These are phyloP conservation scores for Mellilla xanthometata DNA, from an alignment of 2,888 invertebrate genomes.

Conservation along the genomic window DNA sequence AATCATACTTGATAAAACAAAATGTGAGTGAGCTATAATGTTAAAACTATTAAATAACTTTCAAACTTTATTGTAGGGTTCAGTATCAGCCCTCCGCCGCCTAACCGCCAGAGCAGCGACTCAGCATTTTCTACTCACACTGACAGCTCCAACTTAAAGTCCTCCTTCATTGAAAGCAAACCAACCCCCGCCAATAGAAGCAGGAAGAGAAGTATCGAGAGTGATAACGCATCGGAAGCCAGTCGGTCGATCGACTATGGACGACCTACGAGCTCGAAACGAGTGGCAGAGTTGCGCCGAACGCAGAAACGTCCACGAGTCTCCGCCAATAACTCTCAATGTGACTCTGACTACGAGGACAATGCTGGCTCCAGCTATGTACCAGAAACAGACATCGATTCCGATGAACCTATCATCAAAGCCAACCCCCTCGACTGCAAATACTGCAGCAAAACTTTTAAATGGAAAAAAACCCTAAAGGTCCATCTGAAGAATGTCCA, in stretches of 20 bases:
- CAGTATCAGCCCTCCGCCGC: constrained; percentile 58
- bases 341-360: constrained; percentile 69
- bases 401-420: constrained; percentile 58
- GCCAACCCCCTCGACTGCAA: constrained; percentile 49
- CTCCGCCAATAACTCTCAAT: constrained; percentile 32
- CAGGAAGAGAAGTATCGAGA: constrained; percentile 66
- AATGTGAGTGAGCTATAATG: no score
- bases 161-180: constrained; percentile 52
- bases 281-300: constrained; percentile 59
- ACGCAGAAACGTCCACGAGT: constrained; percentile 52
- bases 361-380: constrained; percentile 55
- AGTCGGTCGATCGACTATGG: constrained; percentile 56
- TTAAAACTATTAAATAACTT: no score
- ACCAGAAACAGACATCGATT: constrained; percentile 52
- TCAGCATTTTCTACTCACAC: constrained; percentile 74
- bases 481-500: constrained; percentile 51
- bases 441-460: constrained; percentile 54
- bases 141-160: constrained; percentile 59
- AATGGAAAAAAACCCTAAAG: constrained; percentile 40
- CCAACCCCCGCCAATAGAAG: constrained; percentile 44
- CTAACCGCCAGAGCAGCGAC: constrained; percentile 73
- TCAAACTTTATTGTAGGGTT: constrained; percentile 60
- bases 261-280: constrained; percentile 53
- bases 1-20: no score
- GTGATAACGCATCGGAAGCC: constrained; percentile 57